Conservation (phyloP, 2,797 vertebrate genomes). For the Smutsia temminckii region DNA sequence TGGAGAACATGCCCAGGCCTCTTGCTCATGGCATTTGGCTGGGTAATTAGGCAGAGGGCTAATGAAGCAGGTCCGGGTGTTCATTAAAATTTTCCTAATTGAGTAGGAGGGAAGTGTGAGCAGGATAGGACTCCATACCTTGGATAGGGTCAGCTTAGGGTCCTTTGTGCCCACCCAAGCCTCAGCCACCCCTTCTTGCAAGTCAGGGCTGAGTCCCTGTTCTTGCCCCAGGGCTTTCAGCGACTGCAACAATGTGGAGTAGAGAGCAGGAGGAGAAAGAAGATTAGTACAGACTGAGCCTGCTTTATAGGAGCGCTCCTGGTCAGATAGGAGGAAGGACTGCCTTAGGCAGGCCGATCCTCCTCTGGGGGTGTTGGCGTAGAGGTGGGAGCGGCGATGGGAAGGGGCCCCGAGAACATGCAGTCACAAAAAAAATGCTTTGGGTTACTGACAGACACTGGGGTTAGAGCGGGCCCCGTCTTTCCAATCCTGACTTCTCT, state of each 20-base stretch:
- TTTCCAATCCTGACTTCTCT: not conserved
- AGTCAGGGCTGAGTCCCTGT: not conserved
- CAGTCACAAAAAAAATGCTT: not conserved
- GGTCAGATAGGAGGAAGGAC: conserved; percentile 46
- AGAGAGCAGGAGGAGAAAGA: not conserved
- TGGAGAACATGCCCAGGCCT: conserved; percentile 63
- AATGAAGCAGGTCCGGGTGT: conserved; percentile 67
- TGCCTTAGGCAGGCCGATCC: not conserved
- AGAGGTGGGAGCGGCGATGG: not conserved
- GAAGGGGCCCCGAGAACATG: not conserved
- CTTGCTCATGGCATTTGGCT: conserved; percentile 57
- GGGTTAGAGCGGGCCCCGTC: not conserved
- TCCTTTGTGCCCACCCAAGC: not conserved
- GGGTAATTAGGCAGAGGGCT: conserved; percentile 57
- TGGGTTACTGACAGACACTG: not conserved
- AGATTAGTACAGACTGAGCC: not conserved
- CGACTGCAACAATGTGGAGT: not conserved
- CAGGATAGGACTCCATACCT: not conserved
- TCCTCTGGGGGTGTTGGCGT: not conserved
- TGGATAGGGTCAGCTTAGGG: not conserved
- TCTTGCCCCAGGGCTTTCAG: not conserved
- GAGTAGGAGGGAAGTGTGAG: conserved; percentile 11
- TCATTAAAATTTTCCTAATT: conserved; percentile 23
- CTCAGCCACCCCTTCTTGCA: not conserved
- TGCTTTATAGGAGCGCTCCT: not conserved